Percentiles rank a stretch among this genome's conserved stretches.
Conservation (phyloP, 2,888 invertebrate genomes). For the Leptopterna dolabrata region DNA sequence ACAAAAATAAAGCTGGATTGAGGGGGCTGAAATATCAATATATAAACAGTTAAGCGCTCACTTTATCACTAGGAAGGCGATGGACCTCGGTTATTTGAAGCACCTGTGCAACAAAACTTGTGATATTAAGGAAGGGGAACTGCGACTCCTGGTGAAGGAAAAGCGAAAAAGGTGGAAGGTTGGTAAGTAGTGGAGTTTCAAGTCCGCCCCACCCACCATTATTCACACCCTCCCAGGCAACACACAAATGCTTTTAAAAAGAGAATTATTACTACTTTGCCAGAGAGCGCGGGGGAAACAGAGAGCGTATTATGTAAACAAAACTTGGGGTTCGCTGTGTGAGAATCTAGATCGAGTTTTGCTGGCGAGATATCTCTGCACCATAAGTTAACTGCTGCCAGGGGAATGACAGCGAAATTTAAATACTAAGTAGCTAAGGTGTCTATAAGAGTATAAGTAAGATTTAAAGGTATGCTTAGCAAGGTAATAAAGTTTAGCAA, state of each 20-base stretch:
- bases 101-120: constrained; percentile 38
- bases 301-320: constrained; percentile 35
- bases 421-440: neutral
- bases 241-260: constrained; percentile 47
- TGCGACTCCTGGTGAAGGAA: neutral
- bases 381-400: too few species aligned
- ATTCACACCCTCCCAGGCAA: constrained; percentile 32
- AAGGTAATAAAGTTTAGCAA: too few species aligned
- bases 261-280: constrained; percentile 46
- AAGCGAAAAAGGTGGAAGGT: neutral
- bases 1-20: neutral
- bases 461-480: too few species aligned
- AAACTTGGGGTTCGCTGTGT: neutral
- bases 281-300: neutral
- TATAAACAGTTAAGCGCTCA: neutral
- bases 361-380: neutral
- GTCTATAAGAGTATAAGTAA: too few species aligned
- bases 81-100: constrained; percentile 29
- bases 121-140: neutral
- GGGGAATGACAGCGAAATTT: neutral
- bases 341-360: neutral
- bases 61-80: constrained; percentile 9
- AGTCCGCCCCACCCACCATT: neutral
- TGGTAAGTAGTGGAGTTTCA: neutral
- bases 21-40: constrained; percentile 8